phyloP scores from a whole-genome alignment of 2,113 vertebrate species.

The Mormyrus lacerda region DNA sequence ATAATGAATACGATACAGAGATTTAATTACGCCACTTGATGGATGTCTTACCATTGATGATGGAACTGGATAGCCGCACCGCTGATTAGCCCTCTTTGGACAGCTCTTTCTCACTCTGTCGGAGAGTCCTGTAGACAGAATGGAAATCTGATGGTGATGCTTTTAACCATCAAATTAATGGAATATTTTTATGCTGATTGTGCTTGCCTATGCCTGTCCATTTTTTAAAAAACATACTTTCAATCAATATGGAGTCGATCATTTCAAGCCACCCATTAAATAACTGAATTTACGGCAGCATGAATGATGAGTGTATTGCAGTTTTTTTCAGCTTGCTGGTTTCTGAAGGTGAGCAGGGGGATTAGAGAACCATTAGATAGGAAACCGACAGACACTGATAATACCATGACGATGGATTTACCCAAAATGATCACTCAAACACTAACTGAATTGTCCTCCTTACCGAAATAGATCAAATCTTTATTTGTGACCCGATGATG shows the following conservation, averaged over 20 bases:
- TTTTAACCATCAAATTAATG: background rate
- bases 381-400: background rate
- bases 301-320: background rate
- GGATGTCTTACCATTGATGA: background rate
- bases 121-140: background rate
- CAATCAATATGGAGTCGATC: background rate
- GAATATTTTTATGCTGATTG: background rate
- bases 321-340: background rate
- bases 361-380: background rate
- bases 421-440: background rate
- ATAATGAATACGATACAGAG: background rate
- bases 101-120: background rate
- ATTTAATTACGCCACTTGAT: conserved; percentile 2
- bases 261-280: background rate
- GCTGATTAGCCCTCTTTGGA: background rate
- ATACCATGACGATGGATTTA: background rate
- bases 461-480: background rate
- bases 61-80: background rate
- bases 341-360: background rate
- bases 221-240: background rate
- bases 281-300: background rate
- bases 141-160: background rate
- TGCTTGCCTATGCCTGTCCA: background rate
- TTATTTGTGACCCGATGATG: background rate
- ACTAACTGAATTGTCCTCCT: background rate